Conservation (phyloP, 1,140 invertebrate species). For the Drosophila suzukii region DNA sequence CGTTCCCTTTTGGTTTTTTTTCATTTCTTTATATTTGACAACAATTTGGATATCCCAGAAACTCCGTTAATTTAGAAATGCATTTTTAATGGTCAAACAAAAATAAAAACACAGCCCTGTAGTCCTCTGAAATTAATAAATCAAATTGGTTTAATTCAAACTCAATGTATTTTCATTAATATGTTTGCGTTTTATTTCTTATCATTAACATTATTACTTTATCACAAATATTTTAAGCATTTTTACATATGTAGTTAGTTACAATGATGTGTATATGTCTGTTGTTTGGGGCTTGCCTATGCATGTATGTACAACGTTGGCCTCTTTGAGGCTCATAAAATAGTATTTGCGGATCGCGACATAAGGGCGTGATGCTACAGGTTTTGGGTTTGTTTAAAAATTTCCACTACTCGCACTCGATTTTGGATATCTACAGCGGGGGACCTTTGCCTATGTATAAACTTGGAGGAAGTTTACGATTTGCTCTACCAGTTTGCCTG, state of each 20-base stretch:
- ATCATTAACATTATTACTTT: slow-evolving; percentile 81
- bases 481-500: slow-evolving; percentile 55
- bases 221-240: slow-evolving; percentile 83
- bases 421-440: slow-evolving; percentile 68
- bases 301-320: slow-evolving; percentile 64
- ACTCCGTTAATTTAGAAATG: too few relatives aligned
- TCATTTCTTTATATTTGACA: too few relatives aligned
- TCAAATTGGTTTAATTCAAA: not conserved
- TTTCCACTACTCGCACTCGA: slow-evolving; percentile 50
- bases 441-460: slow-evolving; percentile 58
- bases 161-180: slow-evolving; percentile 49
- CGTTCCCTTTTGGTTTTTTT: too few relatives aligned
- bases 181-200: slow-evolving; percentile 75
- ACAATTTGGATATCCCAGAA: too few relatives aligned
- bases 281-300: slow-evolving; percentile 26
- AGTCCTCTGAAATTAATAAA: not conserved
- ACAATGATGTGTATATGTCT: slow-evolving; percentile 72
- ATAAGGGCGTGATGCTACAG: slow-evolving; percentile 50
- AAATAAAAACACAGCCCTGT: not conserved
- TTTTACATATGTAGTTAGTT: slow-evolving; percentile 80
- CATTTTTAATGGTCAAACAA: too few relatives aligned
- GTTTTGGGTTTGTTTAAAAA: slow-evolving; percentile 46
- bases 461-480: slow-evolving; percentile 70
- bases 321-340: slow-evolving; percentile 59
- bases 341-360: slow-evolving; percentile 41